Base-by-base conservation (phyloP, 2,113 vertebrate species). In the Eretmochelys imbricata region DNA sequence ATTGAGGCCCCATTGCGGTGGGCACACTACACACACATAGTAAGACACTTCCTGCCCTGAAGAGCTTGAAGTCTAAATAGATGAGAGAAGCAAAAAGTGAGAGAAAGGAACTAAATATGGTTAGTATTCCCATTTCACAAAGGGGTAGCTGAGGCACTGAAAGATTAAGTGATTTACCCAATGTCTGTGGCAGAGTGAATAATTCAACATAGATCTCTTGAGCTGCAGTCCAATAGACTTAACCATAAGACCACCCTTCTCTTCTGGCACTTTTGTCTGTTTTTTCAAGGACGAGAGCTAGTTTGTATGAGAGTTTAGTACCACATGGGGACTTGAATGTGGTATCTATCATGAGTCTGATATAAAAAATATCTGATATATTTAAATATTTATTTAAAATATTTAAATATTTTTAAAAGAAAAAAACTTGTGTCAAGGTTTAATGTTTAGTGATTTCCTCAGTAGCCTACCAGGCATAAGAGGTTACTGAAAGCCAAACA, bases 261-360 rank as follows among this genome's bases (percentile, higher is more conserved):
- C 1, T 80, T 48, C 79, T 50, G 49, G 27, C 24, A 57, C 2
- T 80, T 89, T 84, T 75, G 78, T 8, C 10, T 84, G 51, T 49
- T 48, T 83, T 97, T 91, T 89, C 79, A 95, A 96, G 86, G 93
- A 81, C 48, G 75, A 95, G 89, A 94, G 20, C 54, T 91, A 85
- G 17, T 38, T 95, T 89, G 72, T 31, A 85, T 31, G 9, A 94
- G 51, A 96, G 65, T 22, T 11, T 31, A 80, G 6, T 76, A 85
- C 72, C 76, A 75, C 14, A 10, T 25, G 89, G 80, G 53, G n/a
- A 93, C 85, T 3, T 78, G 46, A 90, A 50, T 80, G 89, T 4
- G 54, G 76, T 91, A 46, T 89, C 89, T 94, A 91, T 76, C 90
- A 50, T n/a, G 53, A 76, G 65, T 75, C 89, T 84, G 27, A 84